phyloP scores from a whole-genome alignment of 2,113 vertebrate species.

The Platichthys stellatus region DNA sequence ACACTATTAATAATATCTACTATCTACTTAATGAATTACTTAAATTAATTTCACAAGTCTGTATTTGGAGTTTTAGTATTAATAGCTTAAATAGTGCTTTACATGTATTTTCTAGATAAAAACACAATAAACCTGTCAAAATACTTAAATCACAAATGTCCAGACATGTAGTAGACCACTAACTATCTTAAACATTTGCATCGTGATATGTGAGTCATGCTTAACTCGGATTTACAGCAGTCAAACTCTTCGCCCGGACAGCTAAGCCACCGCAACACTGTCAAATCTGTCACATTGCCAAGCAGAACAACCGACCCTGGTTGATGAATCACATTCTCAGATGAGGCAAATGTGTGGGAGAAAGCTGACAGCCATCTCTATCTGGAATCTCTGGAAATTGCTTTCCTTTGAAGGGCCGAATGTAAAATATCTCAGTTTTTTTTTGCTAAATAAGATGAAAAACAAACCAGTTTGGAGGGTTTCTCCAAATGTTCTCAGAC shows the following conservation, averaged over 20 bases:
- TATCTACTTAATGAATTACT: too few species aligned
- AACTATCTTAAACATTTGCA: neutral
- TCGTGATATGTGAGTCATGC: conserved; percentile 8
- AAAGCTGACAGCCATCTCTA: conserved; percentile 39
- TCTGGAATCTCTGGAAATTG: conserved; percentile 17
- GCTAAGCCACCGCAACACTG: conserved; percentile 46
- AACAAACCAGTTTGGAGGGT: conserved; percentile 56
- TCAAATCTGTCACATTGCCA: conserved; percentile 30
- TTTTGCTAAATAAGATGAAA: conserved; percentile 27
- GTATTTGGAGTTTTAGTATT: too few species aligned
- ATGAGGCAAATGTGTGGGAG: conserved; percentile 40
- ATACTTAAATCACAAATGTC: too few species aligned
- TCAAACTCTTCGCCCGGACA: conserved; percentile 24
- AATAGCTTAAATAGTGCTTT: too few species aligned
- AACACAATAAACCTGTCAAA: too few species aligned
- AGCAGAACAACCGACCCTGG: conserved; percentile 37
- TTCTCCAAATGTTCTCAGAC: conserved; percentile 43
- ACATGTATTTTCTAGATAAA: too few species aligned
- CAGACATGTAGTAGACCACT: neutral
- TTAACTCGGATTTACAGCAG: conserved; percentile 35
- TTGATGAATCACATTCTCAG: conserved; percentile 50
- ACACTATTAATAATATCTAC: too few species aligned
- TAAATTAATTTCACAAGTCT: too few species aligned
- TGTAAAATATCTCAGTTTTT: conserved; percentile 44
- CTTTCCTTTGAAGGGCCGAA: conserved; percentile 33